Evolutionary conservation across 2,888 invertebrate species (phyloP), one percentile per base, ranked within the genome.

Genomic region (Bombyx huttoni): DNA sequence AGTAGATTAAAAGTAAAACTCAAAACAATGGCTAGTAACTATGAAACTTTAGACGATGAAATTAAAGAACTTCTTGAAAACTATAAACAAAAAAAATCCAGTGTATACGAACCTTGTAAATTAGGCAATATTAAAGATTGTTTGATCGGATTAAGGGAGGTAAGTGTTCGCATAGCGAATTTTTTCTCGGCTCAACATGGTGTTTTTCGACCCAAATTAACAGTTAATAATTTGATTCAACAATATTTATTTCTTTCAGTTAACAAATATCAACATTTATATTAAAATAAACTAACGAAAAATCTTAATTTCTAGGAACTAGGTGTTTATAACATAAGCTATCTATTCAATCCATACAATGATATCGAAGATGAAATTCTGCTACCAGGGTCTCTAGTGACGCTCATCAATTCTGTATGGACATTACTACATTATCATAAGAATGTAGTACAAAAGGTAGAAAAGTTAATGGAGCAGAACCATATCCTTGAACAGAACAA

Each of bases 1-100:
- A 24, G 24, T 2, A 5, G 24, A 24, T 2, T 24, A 24, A 24
- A 24, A 2, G 24, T 3, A 2, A 5, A 3, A 2, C 24, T 24
- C 5, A 3, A 24, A 24, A 24, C 67, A 50, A 58, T 62, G n/a
- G 48, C 51, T 50, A 58, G 51, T 34, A 66, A 69, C 52, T 63
- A 62, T 52, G 80, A 80, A 63, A 68, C 62, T 58, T 67, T 85
- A 57, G 86, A 87, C 54, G 81, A 83, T 55, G 87, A 88, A 75
- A 78, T 87, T n/a, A 78, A 68, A 62, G 87, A 88, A 64, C 75
- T 88, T 50, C 62, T 88, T 56, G 63, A 67, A 64, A 79, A 87
- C 62, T 87, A 86, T 58, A 86, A 75, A 68, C 64, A 68, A 57
- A 87, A 85, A 68, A 84, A 72, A 63, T 75, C 81, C 12, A 81